A percentile compares a stretch with the other conserved stretches of the same genome.
phyloP scores from a whole-genome alignment of 2,888 invertebrate genomes.

The Unio pictorum region DNA sequence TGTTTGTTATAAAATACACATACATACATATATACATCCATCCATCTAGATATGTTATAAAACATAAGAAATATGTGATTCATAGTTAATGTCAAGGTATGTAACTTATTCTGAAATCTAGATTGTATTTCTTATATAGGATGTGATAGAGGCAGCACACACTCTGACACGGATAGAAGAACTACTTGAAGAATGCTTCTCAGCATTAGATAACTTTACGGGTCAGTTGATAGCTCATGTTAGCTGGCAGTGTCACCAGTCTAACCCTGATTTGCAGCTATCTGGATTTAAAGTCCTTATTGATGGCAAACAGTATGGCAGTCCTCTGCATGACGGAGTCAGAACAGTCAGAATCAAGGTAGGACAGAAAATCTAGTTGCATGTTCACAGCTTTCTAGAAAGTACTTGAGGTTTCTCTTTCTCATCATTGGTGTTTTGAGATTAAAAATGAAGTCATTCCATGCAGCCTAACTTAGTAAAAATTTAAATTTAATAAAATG shows the following conservation, averaged over 20 bases:
- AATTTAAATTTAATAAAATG: too few relatives aligned
- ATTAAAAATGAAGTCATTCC: too few relatives aligned
- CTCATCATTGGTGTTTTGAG: too few relatives aligned
- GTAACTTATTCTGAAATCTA: not conserved
- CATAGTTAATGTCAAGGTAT: too few relatives aligned
- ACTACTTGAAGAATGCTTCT: conserved; percentile 66
- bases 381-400: too few relatives aligned
- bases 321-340: conserved; percentile 65
- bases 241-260: conserved; percentile 68
- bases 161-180: conserved; percentile 66
- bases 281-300: conserved; percentile 69
- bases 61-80: too few relatives aligned
- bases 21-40: too few relatives aligned
- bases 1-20: too few relatives aligned
- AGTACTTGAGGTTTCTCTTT: too few relatives aligned
- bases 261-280: conserved; percentile 63
- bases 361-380: conserved; percentile 6
- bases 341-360: conserved; percentile 69
- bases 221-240: conserved; percentile 69
- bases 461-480: too few relatives aligned
- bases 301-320: conserved; percentile 72
- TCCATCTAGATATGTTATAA: too few relatives aligned
- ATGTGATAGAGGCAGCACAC: conserved; percentile 60
- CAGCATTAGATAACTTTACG: conserved; percentile 65
- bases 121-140: conserved; percentile 16